Percentiles rank a stretch among this genome's conserved stretches.
These are phyloP conservation scores for Aleiodes testaceus DNA, from an alignment of 2,888 invertebrate genomes.

Conservation along the genomic window DNA sequence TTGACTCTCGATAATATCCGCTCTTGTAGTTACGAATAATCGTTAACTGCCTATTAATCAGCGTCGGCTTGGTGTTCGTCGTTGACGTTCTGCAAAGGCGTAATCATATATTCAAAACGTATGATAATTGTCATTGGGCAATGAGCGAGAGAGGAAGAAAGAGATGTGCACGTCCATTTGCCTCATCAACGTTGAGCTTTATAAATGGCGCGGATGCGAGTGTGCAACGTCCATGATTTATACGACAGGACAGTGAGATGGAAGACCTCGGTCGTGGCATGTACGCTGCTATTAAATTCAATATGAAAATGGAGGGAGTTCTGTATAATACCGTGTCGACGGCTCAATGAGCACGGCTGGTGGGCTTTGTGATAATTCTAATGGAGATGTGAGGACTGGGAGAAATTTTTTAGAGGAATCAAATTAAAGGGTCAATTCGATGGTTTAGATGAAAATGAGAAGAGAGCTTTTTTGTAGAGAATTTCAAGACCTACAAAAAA, in stretches of 20 bases:
- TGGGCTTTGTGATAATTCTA: not conserved
- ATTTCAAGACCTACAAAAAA: no score
- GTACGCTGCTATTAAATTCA: constrained; percentile 39
- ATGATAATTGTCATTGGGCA: constrained; percentile 33
- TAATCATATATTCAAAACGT: constrained; percentile 39
- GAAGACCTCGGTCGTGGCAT: constrained; percentile 36
- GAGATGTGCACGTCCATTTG: constrained; percentile 30
- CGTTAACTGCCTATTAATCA: constrained; percentile 37
- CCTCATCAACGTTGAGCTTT: constrained; percentile 40
- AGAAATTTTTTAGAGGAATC: not conserved
- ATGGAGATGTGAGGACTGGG: not conserved
- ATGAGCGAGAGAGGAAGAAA: constrained; percentile 10
- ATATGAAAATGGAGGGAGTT: constrained; percentile 8
- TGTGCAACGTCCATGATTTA: constrained; percentile 37
- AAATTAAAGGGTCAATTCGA: no score
- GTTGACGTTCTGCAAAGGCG: constrained; percentile 14
- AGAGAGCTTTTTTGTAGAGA: no score
- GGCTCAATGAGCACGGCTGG: constrained; percentile 14
- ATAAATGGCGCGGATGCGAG: constrained; percentile 29
- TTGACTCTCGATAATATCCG: not conserved
- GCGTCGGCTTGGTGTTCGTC: constrained; percentile 3
- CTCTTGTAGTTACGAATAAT: not conserved
- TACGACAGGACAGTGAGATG: constrained; percentile 37
- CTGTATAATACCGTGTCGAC: constrained; percentile 19
- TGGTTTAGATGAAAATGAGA: no score